phyloP scores from a whole-genome alignment of 2,797 vertebrate species.

The Poecilia wingei region DNA sequence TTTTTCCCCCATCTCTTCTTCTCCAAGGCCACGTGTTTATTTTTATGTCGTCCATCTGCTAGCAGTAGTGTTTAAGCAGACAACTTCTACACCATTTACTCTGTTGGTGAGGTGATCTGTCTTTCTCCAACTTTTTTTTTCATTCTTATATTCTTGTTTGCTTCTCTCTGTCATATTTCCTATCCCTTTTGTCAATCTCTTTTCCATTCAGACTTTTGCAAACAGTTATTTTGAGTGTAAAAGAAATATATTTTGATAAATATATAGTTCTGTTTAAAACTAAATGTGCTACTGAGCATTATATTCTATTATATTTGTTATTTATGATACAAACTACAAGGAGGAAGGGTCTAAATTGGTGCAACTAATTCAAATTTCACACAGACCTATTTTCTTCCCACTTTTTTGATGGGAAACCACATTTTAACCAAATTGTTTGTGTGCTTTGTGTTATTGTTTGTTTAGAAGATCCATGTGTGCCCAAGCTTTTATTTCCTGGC shows the following conservation, averaged over 20 bases:
- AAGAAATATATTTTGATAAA: not conserved
- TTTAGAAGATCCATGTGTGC: not conserved
- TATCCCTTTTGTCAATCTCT: slow-evolving; percentile 19
- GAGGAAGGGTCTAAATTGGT: not conserved
- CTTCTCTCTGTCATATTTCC: slow-evolving; percentile 19
- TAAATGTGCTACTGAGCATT: slow-evolving; percentile 11
- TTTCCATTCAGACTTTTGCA: slow-evolving; percentile 14
- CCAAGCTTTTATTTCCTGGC: not conserved
- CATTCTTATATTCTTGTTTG: slow-evolving; percentile 16
- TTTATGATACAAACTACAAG: not conserved
- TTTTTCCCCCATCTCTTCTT: slow-evolving; percentile 66
- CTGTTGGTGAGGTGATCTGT: slow-evolving; percentile 59
- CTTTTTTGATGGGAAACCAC: not conserved
- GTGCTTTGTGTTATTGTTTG: not conserved
- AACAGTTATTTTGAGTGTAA: slow-evolving; percentile 17
- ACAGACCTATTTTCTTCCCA: not conserved
- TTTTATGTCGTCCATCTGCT: slow-evolving; percentile 87
- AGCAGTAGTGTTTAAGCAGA: slow-evolving; percentile 74
- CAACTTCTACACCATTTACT: slow-evolving; percentile 54
- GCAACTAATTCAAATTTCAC: not conserved
- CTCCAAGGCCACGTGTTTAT: slow-evolving; percentile 88
- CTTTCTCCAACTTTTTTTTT: slow-evolving; percentile 30
- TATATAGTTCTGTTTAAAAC: slow-evolving; percentile 24
- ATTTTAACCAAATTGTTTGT: not conserved
- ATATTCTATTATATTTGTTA: not conserved